Evolutionary conservation across 2,888 invertebrate species (phyloP), one percentile per base, ranked within the genome.

Genomic region (Melikaiella ostensackeni): DNA sequence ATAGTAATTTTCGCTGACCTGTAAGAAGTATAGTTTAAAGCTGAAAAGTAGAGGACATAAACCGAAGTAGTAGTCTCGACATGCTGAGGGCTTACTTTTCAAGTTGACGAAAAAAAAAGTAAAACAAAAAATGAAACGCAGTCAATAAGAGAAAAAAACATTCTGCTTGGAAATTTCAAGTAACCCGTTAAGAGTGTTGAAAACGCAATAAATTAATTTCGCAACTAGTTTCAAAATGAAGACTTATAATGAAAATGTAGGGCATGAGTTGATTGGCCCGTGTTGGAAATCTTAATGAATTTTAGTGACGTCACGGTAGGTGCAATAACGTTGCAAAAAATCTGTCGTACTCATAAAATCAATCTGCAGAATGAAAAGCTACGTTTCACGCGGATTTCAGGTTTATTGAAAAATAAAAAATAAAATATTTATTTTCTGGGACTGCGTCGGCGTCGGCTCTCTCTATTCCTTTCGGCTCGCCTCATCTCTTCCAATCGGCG

Each of bases 401-500:
- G n/a, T 77, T 73, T 75, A 73, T 81, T 78, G 19, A 61, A 78
- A 78, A 78, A 79, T 27, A 70, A 62, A 74, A 77, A 82, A 79
- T 78, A 77, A 77, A 80, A 77, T 80, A 75, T 78, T 82, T 88
- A 89, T 89, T 89, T 89, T 87, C 89, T 86, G 8, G 89, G 89
- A 80, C 78, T 83, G 30, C 77, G 73, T 16, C 77, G 74, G 33
- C 87, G 84, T 50, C 87, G 88, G 82, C 89, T 90, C 85, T 91
- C 90, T 81, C 89, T 89, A 84, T 88, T 92, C 85, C 90, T 88
- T 80, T 91, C 93, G 55, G 93, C 92, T 86, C 94, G 94, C 81
- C 94, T 93, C 89, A 95, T 93, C 92, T 96, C 97, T 92, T 95
- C 95, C 90, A 96, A 91, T 85, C 96, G 93, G 77, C 96, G 93